Base-by-base conservation (phyloP, 2,113 vertebrate genomes). In the Rhabdomys dilectus region DNA sequence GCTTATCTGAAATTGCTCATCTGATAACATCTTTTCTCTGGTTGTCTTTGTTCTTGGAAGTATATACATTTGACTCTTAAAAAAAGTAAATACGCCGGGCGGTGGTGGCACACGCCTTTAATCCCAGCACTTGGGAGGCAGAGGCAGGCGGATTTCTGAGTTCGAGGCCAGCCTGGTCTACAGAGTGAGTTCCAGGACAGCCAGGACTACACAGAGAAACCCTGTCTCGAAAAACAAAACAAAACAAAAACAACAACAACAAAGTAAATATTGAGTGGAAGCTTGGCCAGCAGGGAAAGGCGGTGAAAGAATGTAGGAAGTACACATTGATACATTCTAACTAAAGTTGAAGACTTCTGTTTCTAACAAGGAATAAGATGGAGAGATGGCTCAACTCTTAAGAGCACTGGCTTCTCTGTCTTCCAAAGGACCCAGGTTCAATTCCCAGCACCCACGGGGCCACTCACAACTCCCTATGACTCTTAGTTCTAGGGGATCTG, bases 31-130 rank as follows among this genome's bases (percentile, higher is more conserved):
- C 11, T 81, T 45, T 88, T 24, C 24, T 91, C 82, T 10, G 60
- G 9, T 91, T 94, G 88, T 91, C 75, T 93, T 77, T 93, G 39
- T 88, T 84, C 70, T 90, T 76, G 51, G 90, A 53, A 87, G 34
- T 64, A 73, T 24, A 16, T 81, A 7, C 42, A n/a, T 88, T 62
- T 80, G 62, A 36, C 56, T 42, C 39, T 56, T 17, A 15, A 96
- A 64, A 95, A 72, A 19, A 91, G 86, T n/a, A n/a, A n/a, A n/a
- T n/a, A n/a, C n/a, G n/a, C n/a, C n/a, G n/a, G n/a, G n/a, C n/a
- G n/a, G n/a, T n/a, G n/a, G n/a, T n/a, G n/a, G n/a, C n/a, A n/a
- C n/a, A n/a, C n/a, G n/a, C n/a, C n/a, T n/a, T n/a, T n/a, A n/a
- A n/a, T n/a, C n/a, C n/a, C n/a, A n/a, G n/a, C n/a, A n/a, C n/a